Base-by-base conservation (phyloP, 2,888 invertebrate species). In the Anthophora plumipes region DNA sequence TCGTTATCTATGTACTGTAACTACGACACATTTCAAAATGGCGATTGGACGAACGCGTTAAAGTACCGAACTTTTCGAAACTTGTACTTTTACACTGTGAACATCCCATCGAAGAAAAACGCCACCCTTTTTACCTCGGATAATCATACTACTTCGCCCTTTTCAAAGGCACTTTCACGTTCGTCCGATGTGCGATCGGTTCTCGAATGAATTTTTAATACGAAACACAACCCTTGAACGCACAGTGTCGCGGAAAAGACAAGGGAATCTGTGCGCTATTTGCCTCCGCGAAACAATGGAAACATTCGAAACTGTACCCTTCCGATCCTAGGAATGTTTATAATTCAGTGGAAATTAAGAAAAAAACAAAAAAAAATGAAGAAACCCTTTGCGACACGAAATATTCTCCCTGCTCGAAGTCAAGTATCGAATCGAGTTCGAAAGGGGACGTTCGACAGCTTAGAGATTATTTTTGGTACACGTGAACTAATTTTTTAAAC, bases 321-420 rank as follows among this genome's bases (percentile, higher is more conserved):
- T 61, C 25, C 37, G 5, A n/a, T n/a, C n/a, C n/a, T 9, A 2
- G 11, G 37, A 41, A 20, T 9, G 14, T 54, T 54, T 14, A 9
- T 25, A 41, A 55, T 31, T 55, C 25, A 9, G 17, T 1, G 1
- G 31, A 31, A 1, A 4, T 31, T 31, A 31, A 31, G n/a, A n/a
- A 31, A 31, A 4, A 31, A 31, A 31, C 2, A 4, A 31, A 11
- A 39, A 14, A 59, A 59, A 20, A 50, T n/a, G 17, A 25, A 37
- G 37, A 9, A 41, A 11, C 17, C 54, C 14, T 25, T n/a, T 37
- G 55, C 14, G 14, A 43, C 41, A 22, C 22, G 22, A 22, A n/a
- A n/a, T 41, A 48, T 25, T 69, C 69, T 71, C 75, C 57, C 75
- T 48, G 50, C 41, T 63, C 63, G 22, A 41, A 71, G 50, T 70